Percentiles rank a stretch among this genome's conserved stretches.
Conservation (phyloP, 2,113 vertebrate species). For the Chionis minor region DNA sequence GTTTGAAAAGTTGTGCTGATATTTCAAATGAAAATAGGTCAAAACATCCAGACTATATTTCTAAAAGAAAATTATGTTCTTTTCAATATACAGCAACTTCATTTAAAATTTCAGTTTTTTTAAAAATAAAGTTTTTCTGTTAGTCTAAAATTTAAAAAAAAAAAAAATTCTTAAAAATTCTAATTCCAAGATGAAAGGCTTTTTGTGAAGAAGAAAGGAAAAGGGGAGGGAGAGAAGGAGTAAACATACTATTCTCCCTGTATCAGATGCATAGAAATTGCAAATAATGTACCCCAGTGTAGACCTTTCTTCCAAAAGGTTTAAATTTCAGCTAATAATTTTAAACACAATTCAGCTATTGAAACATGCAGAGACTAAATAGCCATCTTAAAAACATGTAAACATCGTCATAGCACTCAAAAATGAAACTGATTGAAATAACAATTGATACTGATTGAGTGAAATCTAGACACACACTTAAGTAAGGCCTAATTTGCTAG, state of each 20-base stretch:
- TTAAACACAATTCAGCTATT: neutral
- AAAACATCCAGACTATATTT: neutral
- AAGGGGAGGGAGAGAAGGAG: neutral
- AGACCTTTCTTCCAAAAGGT: neutral
- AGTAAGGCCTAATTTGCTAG: neutral
- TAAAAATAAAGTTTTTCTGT: neutral
- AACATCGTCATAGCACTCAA: neutral
- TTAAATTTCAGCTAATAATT: neutral
- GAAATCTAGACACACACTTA: neutral
- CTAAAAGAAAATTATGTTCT: neutral
- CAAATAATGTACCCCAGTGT: neutral
- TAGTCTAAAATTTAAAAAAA: neutral
- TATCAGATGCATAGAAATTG: neutral
- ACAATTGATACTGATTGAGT: neutral
- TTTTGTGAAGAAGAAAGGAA: neutral
- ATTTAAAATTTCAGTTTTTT: neutral
- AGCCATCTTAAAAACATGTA: neutral
- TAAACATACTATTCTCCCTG: neutral
- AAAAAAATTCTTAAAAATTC: rapidly evolving
- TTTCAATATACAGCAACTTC: neutral
- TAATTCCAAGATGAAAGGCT: neutral
- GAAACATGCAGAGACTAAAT: neutral
- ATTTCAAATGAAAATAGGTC: neutral
- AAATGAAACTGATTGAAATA: neutral
- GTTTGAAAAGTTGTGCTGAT: neutral